phyloP scores from a whole-genome alignment of 2,888 invertebrate species.

The Pheosia tremula region DNA sequence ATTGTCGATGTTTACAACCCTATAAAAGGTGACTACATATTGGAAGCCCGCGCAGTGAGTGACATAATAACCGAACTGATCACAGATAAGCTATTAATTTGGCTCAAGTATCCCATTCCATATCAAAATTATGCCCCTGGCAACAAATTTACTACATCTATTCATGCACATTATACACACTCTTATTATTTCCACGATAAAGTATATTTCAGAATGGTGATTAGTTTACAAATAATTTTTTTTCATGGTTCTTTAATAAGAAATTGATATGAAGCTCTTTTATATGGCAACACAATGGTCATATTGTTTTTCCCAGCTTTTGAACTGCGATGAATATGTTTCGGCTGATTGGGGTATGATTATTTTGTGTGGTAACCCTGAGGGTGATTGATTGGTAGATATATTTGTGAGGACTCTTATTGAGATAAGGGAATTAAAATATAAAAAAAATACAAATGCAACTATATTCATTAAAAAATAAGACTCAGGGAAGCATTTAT shows the following conservation, averaged over 20 bases:
- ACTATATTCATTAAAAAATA: no score
- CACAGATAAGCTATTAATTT: constrained; percentile 81
- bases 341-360: constrained; percentile 56
- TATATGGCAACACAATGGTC: constrained; percentile 63
- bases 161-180: constrained; percentile 4
- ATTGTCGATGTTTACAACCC: constrained; percentile 45
- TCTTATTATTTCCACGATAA: constrained; percentile 21
- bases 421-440: background rate
- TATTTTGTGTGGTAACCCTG: constrained; percentile 48
- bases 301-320: constrained; percentile 67
- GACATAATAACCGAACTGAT: constrained; percentile 78
- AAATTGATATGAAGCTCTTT: constrained; percentile 72
- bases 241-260: constrained; percentile 46
- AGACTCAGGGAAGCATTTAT: no score
- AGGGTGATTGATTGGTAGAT: constrained; percentile 57
- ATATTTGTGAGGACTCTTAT: constrained; percentile 18
- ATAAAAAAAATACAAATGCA: background rate
- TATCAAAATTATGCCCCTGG: constrained; percentile 58
- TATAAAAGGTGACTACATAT: constrained; percentile 55
- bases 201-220: constrained; percentile 21
- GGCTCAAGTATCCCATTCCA: constrained; percentile 74
- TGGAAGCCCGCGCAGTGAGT: constrained; percentile 68
- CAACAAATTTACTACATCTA: constrained; percentile 23
- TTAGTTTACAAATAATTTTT: constrained; percentile 1
- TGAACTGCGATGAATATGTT: constrained; percentile 57